phyloP scores from a whole-genome alignment of 2,113 vertebrate genomes.

The Paramisgurnus dabryanus region DNA sequence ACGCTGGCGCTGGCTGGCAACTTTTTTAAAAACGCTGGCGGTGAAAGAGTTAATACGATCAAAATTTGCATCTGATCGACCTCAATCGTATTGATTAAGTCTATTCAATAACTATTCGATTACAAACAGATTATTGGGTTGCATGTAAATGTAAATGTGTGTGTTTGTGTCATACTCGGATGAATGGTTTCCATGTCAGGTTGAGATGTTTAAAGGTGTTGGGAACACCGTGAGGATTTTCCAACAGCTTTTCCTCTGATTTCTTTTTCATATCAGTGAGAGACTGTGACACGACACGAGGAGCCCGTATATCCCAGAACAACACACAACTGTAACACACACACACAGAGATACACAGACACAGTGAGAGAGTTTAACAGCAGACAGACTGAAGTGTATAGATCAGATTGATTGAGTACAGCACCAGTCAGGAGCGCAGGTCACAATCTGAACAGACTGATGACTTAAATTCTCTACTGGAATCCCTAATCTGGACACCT shows the following conservation, averaged over 20 bases:
- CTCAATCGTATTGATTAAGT: too few species aligned
- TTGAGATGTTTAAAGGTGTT: slow-evolving; percentile 80
- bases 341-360: slow-evolving; percentile 36
- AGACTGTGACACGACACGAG: slow-evolving; percentile 47
- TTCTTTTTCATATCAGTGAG: slow-evolving; percentile 62
- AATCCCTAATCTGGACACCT: slow-evolving; percentile 76
- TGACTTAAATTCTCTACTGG: slow-evolving; percentile 77
- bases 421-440: slow-evolving; percentile 90
- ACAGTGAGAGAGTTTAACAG: background rate
- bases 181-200: slow-evolving; percentile 85
- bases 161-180: slow-evolving; percentile 74
- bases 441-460: slow-evolving; percentile 78
- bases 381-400: background rate
- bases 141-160: background rate
- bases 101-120: too few species aligned
- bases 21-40: too few species aligned
- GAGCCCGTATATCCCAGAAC: slow-evolving; percentile 86
- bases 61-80: too few species aligned
- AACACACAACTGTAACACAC: slow-evolving; percentile 74
- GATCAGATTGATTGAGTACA: background rate
- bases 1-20: too few species aligned
- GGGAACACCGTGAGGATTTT: slow-evolving; percentile 62
- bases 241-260: slow-evolving; percentile 62
- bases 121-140: too few species aligned
- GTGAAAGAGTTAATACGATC: too few species aligned